Evolutionary conservation across 2,113 vertebrate species (phyloP).

Genomic region (Python bivittatus): DNA sequence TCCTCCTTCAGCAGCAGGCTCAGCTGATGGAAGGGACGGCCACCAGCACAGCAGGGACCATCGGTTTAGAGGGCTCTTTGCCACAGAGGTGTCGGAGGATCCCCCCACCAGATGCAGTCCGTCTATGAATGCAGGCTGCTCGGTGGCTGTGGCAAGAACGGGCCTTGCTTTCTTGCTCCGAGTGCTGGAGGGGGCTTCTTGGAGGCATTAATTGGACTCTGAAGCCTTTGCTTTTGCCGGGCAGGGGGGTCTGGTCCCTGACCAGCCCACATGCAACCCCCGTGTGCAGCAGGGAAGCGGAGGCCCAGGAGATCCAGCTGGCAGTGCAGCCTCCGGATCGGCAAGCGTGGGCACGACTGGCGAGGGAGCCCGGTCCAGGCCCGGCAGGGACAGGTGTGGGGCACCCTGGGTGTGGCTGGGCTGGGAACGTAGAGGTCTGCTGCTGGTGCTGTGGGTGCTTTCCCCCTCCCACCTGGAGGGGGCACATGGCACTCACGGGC

Average conservation of each 20-base stretch:
- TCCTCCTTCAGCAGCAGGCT: background rate
- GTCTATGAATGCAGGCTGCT: background rate
- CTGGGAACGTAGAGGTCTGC: background rate
- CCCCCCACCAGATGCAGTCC: background rate
- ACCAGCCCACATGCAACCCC: background rate
- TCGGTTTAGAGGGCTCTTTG: background rate
- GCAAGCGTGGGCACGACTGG: background rate
- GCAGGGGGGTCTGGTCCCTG: background rate
- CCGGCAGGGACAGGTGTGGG: background rate
- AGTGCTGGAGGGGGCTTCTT: background rate
- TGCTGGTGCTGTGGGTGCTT: background rate
- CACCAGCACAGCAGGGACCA: no score
- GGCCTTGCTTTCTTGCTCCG: background rate
- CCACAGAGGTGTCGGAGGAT: background rate
- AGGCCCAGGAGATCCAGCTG: background rate
- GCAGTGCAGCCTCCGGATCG: background rate
- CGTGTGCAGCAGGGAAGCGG: no score
- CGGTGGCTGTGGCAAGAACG: no score
- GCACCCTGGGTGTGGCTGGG: rapidly evolving
- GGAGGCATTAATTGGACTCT: background rate
- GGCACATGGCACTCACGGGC: background rate
- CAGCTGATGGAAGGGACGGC: background rate
- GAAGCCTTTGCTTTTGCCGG: background rate
- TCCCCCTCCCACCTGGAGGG: background rate
- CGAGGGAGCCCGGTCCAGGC: background rate